phyloP scores from a whole-genome alignment of 2,888 invertebrate species.

The Caradrina kadenii region DNA sequence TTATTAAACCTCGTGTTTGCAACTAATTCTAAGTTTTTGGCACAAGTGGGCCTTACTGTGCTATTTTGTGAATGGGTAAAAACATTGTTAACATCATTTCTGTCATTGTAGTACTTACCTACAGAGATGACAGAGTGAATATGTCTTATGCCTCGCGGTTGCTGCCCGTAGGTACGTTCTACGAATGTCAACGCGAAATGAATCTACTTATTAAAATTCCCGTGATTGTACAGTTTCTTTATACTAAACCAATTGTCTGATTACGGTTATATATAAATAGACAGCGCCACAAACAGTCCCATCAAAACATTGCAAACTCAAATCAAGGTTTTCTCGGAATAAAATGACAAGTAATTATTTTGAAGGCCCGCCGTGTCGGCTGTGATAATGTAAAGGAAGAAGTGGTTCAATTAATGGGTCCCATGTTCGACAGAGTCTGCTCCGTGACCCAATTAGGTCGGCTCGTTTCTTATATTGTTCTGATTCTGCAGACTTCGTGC shows the following conservation, averaged over 20 bases:
- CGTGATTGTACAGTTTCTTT: not conserved
- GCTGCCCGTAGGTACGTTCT: too few relatives aligned
- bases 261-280: constrained; percentile 5
- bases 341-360: constrained; percentile 82
- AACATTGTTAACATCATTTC: not conserved
- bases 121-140: too few relatives aligned
- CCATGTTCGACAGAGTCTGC: constrained; percentile 83
- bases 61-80: too few relatives aligned
- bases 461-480: constrained; percentile 80
- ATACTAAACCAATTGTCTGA: not conserved
- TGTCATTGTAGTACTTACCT: not conserved
- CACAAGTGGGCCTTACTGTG: too few relatives aligned
- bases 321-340: constrained; percentile 74
- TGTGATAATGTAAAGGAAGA: constrained; percentile 80
- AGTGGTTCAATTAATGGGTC: constrained; percentile 84
- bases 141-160: too few relatives aligned
- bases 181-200: not conserved
- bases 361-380: constrained; percentile 73
- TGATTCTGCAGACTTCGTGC: constrained; percentile 68
- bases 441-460: constrained; percentile 86
- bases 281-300: constrained; percentile 64
- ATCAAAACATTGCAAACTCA: constrained; percentile 63
- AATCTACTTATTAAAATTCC: not conserved
- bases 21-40: too few relatives aligned
- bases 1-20: too few relatives aligned